Base-by-base conservation (phyloP, 2,888 invertebrate genomes). In the Drosophila paracracens region DNA sequence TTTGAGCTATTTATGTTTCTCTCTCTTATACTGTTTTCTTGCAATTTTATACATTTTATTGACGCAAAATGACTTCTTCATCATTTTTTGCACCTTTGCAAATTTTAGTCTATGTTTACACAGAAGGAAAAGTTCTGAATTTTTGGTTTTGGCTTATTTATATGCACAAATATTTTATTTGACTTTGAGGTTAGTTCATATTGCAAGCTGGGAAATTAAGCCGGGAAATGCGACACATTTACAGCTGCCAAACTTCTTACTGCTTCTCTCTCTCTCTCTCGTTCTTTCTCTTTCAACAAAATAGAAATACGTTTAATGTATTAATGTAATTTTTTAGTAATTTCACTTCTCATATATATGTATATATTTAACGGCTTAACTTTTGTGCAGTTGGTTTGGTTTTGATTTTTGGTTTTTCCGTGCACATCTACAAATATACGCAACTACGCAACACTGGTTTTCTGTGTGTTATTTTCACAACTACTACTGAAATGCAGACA, bases 381-480 rank as follows among this genome's bases (percentile, higher is more conserved):
- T 62, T 61, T 60, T 65, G 72, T 70, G 63, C 58, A 59, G 51
- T 63, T 77, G 68, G 40, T 67, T 74, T 57, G 27, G 11, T 46
- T 59, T 64, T 59, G 56, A 29, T 58, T 56, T 52, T 46, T 35
- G 27, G 13, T 63, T 81, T 57, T 57, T 43, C 43, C 43, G 83
- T 83, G 83, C 84, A 74, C 76, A 74, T 72, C 71, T 87, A 87
- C 76, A 69, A 87, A 74, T 60, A 53, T 63, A 73, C 65, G 67
- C 60, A 72, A 67, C 85, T 83, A 80, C 65, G 66, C 79, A 82
- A 84, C 74, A 57, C 56, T 70, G 59, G 25, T 25, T 16, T 46
- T 38, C n/a, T 29, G 33, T 68, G 69, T 51, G 46, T 51, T 59
- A 69, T 61, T 43, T 70, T 57, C 51, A 70, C 61, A 73, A 64